Evolutionary conservation across 35 echinoderm and acorn worm genomes (phyloP).

Genomic region (Patiria miniata): DNA sequence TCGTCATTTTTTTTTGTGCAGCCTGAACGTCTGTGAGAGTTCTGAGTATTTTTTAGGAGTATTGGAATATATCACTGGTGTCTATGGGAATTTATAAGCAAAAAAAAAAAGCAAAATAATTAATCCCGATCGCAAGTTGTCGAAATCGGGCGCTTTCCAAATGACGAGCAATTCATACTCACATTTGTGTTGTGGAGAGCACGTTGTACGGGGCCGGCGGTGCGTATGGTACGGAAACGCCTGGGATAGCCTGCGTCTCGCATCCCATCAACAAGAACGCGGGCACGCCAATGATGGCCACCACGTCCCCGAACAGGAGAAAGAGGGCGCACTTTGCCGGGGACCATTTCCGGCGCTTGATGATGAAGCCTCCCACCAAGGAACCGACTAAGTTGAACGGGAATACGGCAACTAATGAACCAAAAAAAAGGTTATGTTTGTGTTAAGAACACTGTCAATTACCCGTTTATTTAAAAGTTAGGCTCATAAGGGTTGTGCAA

Average conservation of each 20-base stretch:
- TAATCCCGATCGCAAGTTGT: too few relatives aligned
- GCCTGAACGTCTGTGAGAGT: too few relatives aligned
- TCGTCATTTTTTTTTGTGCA: too few relatives aligned
- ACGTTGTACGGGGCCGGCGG: background rate
- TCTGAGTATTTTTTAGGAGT: too few relatives aligned
- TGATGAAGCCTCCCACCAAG: background rate
- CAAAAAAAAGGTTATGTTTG: background rate
- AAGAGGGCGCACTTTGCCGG: slow-evolving; percentile 9
- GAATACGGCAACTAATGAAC: background rate
- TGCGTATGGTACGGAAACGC: background rate
- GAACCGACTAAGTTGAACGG: background rate
- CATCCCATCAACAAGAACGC: background rate
- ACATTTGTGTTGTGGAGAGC: background rate
- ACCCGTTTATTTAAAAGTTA: too few relatives aligned
- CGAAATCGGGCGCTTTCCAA: too few relatives aligned
- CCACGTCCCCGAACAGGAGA: background rate
- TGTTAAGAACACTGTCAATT: too few relatives aligned
- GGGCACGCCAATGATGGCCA: background rate
- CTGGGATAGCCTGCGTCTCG: background rate
- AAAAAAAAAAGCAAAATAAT: too few relatives aligned
- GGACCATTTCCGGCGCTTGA: background rate
- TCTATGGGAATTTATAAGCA: too few relatives aligned
- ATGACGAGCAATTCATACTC: too few relatives aligned
- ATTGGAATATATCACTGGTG: too few relatives aligned
- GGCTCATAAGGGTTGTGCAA: too few relatives aligned